A percentile compares a stretch with the other conserved stretches of the same genome.
Evolutionary conservation across 2,888 invertebrate species (phyloP).

Genomic region (Spisula subtruncata): DNA sequence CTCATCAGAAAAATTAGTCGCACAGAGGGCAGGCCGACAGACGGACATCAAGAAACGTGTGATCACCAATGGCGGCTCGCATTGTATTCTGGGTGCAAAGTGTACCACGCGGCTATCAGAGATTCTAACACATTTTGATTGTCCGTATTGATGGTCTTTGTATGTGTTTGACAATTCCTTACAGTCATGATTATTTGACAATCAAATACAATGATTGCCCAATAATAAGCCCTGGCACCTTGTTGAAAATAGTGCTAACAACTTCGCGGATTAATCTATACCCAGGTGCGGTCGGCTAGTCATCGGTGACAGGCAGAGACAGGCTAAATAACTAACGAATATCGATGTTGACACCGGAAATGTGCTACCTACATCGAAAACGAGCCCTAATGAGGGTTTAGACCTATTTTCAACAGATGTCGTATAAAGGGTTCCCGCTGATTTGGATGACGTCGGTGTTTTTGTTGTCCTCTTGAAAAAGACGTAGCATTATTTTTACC

Average conservation of each 20-base stretch:
- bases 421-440: background rate
- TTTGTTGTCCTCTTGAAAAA: background rate
- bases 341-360: background rate
- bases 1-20: background rate
- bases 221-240: constrained; percentile 36
- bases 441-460: background rate
- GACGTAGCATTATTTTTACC: too few species aligned
- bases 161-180: background rate
- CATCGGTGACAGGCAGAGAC: constrained; percentile 31
- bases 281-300: constrained; percentile 28
- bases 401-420: background rate
- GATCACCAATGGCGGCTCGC: constrained; percentile 24
- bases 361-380: background rate
- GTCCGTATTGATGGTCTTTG: background rate
- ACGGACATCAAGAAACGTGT: background rate
- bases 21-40: background rate
- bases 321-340: constrained; percentile 27
- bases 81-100: constrained; percentile 12
- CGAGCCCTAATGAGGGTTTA: background rate
- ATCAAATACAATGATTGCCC: background rate
- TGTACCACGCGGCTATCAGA: background rate
- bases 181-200: background rate
- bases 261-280: constrained; percentile 39
- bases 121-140: background rate
- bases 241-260: constrained; percentile 50